Evolutionary conservation across 2,113 vertebrate genomes (phyloP).

Genomic region (Lipotes vexillifer): DNA sequence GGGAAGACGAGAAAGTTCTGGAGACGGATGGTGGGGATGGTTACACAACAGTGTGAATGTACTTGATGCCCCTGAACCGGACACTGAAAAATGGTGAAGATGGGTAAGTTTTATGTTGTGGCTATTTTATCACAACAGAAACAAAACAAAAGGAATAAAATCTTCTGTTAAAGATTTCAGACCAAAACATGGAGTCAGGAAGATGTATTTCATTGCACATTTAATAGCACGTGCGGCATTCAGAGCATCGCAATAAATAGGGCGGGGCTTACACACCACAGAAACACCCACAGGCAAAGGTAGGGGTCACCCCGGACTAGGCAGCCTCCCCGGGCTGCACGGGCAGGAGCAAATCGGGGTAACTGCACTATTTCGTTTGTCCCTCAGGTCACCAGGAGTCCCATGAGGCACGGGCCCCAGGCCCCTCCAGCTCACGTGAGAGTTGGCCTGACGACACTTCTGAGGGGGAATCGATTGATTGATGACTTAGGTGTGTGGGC

Average conservation of each 20-base stretch:
- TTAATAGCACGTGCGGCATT: slow-evolving; percentile 47
- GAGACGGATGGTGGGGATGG: accelerated
- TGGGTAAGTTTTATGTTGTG: accelerated
- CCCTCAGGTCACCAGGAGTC: neutral
- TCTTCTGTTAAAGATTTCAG: neutral
- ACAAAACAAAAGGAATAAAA: accelerated
- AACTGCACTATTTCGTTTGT: accelerated
- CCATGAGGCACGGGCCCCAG: neutral
- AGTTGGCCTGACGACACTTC: accelerated
- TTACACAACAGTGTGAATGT: accelerated
- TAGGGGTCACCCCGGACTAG: accelerated
- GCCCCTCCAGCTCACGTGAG: accelerated
- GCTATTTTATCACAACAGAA: neutral
- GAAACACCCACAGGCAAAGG: neutral
- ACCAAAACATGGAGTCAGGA: accelerated
- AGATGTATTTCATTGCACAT: neutral
- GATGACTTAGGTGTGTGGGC: neutral
- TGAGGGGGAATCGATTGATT: accelerated
- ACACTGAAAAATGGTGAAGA: accelerated
- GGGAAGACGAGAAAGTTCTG: neutral
- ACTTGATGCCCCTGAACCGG: accelerated
- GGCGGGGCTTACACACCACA: neutral
- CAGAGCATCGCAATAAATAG: accelerated
- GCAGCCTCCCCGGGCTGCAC: neutral
- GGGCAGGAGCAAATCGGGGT: accelerated